Base-by-base conservation (phyloP, 2,888 invertebrate genomes). In the Nomada ruficornis region DNA sequence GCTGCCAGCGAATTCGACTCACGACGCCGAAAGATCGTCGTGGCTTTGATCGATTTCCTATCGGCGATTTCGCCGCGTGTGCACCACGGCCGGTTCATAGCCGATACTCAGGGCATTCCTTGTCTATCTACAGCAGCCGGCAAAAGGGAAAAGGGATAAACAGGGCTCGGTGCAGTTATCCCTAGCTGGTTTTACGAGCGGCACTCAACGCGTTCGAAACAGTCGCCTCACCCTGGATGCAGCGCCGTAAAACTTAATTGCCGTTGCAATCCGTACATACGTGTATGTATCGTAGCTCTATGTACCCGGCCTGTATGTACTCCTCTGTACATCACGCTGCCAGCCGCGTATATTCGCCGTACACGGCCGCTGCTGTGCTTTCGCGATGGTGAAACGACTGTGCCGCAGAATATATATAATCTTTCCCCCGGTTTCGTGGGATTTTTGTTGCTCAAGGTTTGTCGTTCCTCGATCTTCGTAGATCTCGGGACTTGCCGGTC, bases 181-280 rank as follows among this genome's bases (percentile, higher is more conserved):
- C 82, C 87, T 84, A 80, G 83, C 80, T 77, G 74, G 81, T 85
- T 91, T 91, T 91, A 91, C 88, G 91, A 89, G 86, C 84, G 88
- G 88, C 89, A 87, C 90, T 91, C 90, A 90, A 89, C 90, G 91
- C 86, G 90, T 89, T 91, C 86, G 88, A 89, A 92, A 89, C 91
- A 90, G 91, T 87, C 89, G 86, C 89, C 88, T 86, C 86, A 67
- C 87, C 87, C 88, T 85, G 86, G 86, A 90, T 91, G 90, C 89
- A 86, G 90, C 89, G 83, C 89, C 92, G 90, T 93, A 93, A 93
- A 93, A 92, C 91, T 93, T 93, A 93, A 93, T 93, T 93, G 93
- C 92, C 90, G 85, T 87, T 90, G 91, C 90, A 89, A 91, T 90
- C 89, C 91, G 90, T 91, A 91, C 65, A 57, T 80, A 85, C 76